Percentiles rank a stretch among this genome's conserved stretches.
Conservation (phyloP, 1,140 invertebrate species). For the Pristionchus pacificus region DNA sequence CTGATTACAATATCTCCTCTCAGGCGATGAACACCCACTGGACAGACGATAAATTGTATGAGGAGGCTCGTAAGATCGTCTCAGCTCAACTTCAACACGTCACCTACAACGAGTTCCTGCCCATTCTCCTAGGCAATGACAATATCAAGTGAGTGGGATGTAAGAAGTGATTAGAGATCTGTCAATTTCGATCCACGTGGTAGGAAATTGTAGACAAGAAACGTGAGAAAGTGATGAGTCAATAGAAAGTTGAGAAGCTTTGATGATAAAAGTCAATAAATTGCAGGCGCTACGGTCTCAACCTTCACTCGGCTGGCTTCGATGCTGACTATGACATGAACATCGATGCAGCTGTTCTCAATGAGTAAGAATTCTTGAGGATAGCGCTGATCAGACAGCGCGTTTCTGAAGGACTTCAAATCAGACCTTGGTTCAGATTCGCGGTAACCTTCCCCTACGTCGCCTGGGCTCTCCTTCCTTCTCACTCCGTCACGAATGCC, state of each 20-base stretch:
- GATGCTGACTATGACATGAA: conserved; percentile 41
- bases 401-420: conserved; percentile 2
- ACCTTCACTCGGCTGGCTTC: conserved; percentile 29
- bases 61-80: conserved; percentile 77
- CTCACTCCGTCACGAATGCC: conserved; percentile 15
- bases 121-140: conserved; percentile 55
- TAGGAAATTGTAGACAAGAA: too few relatives aligned
- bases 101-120: conserved; percentile 59
- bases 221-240: too few relatives aligned
- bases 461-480: conserved; percentile 27
- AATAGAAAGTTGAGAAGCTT: too few relatives aligned
- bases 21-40: conserved; percentile 84
- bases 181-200: too few relatives aligned
- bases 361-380: conserved; percentile 18
- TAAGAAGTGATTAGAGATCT: conserved; percentile 3
- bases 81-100: conserved; percentile 57
- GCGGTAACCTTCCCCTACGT: conserved; percentile 21
- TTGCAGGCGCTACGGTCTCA: conserved; percentile 38
- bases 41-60: conserved; percentile 88
- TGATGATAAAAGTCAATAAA: neutral
- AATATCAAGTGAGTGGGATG: conserved; percentile 31
- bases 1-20: conserved; percentile 11
- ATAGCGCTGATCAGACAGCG: neutral
- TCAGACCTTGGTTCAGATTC: conserved; percentile 5
- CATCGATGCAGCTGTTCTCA: conserved; percentile 34